These are phyloP conservation scores for Notiomystis cincta DNA, from an alignment of 2,113 vertebrate species.

Conservation along the genomic window DNA sequence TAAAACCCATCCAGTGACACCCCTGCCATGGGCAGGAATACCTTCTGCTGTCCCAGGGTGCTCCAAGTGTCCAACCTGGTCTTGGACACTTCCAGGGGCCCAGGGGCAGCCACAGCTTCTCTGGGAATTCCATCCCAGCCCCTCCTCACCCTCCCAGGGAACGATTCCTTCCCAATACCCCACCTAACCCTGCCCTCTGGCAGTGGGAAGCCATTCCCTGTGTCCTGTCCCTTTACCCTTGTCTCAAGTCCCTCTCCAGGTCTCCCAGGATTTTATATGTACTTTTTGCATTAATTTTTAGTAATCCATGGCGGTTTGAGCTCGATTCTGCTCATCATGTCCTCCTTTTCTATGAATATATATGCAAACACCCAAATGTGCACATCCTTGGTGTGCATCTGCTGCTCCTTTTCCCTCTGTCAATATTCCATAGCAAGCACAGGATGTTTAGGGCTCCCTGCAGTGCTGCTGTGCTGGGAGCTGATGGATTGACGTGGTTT, in stretches of 20 bases:
- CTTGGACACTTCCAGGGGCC: not conserved
- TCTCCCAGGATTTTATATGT: not conserved
- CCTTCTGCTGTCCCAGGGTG: not conserved
- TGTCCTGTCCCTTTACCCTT: not conserved
- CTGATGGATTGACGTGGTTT: not conserved
- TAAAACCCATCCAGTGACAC: fast-evolving
- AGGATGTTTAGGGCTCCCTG: not conserved
- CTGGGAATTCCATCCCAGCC: not conserved
- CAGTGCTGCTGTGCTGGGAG: not conserved
- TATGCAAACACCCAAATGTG: fast-evolving
- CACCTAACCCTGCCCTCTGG: not conserved
- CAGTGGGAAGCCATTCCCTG: not conserved
- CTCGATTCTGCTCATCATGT: fast-evolving
- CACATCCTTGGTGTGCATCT: not conserved
- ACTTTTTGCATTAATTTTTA: not conserved
- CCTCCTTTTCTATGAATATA: not conserved
- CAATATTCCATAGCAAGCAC: not conserved
- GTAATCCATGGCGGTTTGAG: not conserved
- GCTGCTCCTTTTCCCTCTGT: not conserved
- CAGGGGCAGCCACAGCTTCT: not conserved
- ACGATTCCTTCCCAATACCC: not conserved
- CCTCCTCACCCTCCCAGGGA: not conserved
- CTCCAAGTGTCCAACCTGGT: not conserved
- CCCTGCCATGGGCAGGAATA: not conserved
- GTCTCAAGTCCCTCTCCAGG: not conserved